Conservation (phyloP, 64 coral and sea anemone genomes). For the Actinia tenebrosa region DNA sequence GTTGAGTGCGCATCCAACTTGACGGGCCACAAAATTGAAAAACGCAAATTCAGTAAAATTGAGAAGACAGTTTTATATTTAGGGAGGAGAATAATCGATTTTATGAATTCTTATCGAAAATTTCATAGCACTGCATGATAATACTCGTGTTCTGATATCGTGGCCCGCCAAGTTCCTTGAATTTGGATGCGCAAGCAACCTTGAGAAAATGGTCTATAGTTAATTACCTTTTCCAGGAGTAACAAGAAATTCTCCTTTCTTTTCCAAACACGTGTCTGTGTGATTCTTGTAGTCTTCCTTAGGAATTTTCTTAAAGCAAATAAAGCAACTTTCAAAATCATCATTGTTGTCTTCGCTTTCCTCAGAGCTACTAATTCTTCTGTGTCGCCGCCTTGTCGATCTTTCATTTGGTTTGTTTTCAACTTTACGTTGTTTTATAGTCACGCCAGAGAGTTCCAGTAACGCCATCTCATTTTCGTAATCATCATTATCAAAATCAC, state of each 20-base stretch:
- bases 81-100: too few species aligned
- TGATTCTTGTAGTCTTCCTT: conserved; percentile 1
- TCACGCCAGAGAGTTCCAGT: not conserved
- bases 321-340: not conserved
- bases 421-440: not conserved
- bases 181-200: too few species aligned
- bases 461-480: conserved; percentile 13
- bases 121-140: too few species aligned
- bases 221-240: conserved; percentile 4
- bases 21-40: too few species aligned
- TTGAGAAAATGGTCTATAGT: too few species aligned
- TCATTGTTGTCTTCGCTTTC: conserved; percentile 11
- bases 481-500: not conserved
- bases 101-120: too few species aligned
- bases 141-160: too few species aligned
- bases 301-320: not conserved
- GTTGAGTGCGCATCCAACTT: too few species aligned
- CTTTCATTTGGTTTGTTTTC: not conserved
- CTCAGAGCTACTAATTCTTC: not conserved
- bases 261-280: not conserved
- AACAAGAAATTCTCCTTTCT: not conserved
- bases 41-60: too few species aligned
- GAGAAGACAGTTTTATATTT: too few species aligned
- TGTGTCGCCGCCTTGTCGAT: not conserved
- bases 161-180: too few species aligned